phyloP scores from a whole-genome alignment of 1,140 invertebrate species.

The Diorhabda sublineata region DNA sequence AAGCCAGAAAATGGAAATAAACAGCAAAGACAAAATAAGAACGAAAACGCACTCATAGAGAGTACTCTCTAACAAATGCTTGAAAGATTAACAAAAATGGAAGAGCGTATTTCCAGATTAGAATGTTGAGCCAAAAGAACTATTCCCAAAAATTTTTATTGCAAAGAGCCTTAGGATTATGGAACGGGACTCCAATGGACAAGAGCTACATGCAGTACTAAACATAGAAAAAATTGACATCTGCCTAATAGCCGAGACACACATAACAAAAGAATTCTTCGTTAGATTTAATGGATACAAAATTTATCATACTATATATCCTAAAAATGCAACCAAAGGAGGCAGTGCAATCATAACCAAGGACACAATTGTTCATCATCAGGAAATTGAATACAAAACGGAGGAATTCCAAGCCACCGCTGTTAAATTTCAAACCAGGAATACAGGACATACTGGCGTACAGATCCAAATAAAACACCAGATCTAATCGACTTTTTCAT shows the following conservation, averaged over 20 bases:
- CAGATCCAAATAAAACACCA: conserved; percentile 6
- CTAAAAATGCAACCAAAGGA: conserved; percentile 20
- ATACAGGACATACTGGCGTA: conserved; percentile 1
- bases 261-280: conserved; percentile 26
- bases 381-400: not conserved
- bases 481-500: too few species aligned
- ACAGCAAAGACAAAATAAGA: conserved; percentile 6
- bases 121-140: too few species aligned
- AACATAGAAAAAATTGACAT: conserved; percentile 33
- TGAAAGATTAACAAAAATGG: conserved; percentile 18
- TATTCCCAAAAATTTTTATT: conserved; percentile 21
- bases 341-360: conserved; percentile 7
- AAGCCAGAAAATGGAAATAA: conserved; percentile 7
- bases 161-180: conserved; percentile 19
- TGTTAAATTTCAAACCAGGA: conserved; percentile 1
- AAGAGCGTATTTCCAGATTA: conserved; percentile 26
- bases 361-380: not conserved
- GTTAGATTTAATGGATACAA: conserved; percentile 29
- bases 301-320: conserved; percentile 29
- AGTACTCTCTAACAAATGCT: conserved; percentile 19
- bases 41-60: conserved; percentile 1
- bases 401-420: not conserved
- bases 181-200: conserved; percentile 36
- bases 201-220: conserved; percentile 32
- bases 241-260: conserved; percentile 23